These are phyloP conservation scores for Halichoerus grypus DNA, from an alignment of 2,113 vertebrate species.

Conservation along the genomic window DNA sequence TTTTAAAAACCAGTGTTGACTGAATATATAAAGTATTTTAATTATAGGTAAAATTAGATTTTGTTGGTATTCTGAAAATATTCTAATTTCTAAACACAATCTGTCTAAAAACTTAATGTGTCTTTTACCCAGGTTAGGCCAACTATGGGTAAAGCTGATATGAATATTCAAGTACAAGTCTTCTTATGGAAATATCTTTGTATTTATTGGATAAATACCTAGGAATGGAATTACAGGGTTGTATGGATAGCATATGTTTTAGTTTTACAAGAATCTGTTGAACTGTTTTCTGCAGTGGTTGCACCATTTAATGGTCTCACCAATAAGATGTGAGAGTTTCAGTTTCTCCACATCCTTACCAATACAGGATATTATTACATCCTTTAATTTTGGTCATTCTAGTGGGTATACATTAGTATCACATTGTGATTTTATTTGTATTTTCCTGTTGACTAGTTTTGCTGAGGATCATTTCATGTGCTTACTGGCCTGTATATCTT, in stretches of 20 bases:
- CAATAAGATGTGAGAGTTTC: constrained; percentile 1
- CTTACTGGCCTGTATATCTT: not conserved
- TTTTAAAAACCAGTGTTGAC: not conserved
- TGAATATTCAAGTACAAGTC: not conserved
- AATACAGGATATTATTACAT: not conserved
- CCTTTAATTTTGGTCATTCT: constrained; percentile 2
- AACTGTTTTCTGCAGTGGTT: constrained; percentile 6
- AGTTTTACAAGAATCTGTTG: not conserved
- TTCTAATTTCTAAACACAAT: constrained; percentile 39
- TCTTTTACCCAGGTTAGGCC: constrained; percentile 21
- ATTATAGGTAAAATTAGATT: constrained; percentile 1
- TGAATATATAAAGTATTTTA: constrained; percentile 54
- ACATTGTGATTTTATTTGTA: not conserved
- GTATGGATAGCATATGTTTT: not conserved
- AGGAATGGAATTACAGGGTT: not conserved
- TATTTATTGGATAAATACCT: constrained; percentile 2
- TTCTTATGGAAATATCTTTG: constrained; percentile 7
- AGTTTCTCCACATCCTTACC: not conserved
- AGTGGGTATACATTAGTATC: not conserved
- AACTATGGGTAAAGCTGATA: constrained; percentile 7
- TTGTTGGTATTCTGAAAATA: constrained; percentile 59
- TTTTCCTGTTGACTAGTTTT: constrained; percentile 2
- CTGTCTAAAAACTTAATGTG: constrained; percentile 57
- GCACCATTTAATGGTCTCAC: constrained; percentile 29
- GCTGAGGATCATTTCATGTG: not conserved